These are phyloP conservation scores for Cardiocondyla obscurior DNA, from an alignment of 1,140 invertebrate species.

Conservation along the genomic window DNA sequence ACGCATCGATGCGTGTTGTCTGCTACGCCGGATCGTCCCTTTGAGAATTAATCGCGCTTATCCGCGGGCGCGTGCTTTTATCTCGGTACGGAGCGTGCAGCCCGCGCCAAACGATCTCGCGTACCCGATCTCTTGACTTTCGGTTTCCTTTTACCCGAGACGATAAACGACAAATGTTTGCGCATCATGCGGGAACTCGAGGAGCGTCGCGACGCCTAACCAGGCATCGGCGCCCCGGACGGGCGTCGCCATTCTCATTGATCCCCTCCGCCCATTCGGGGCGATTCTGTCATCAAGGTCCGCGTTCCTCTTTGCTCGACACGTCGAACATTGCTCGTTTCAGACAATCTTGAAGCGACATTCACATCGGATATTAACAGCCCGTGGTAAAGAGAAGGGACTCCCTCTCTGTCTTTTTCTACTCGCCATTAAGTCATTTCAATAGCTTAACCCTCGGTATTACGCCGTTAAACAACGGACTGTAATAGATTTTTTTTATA, in stretches of 20 bases:
- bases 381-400: not conserved
- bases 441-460: not conserved
- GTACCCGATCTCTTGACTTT: not conserved
- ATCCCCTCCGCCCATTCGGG: constrained; percentile 63
- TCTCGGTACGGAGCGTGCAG: not conserved
- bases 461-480: not conserved
- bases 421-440: not conserved
- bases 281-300: constrained; percentile 9
- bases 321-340: not conserved
- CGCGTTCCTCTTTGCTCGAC: not conserved
- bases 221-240: constrained; percentile 72
- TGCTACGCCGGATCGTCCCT: not conserved
- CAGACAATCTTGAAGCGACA: not conserved
- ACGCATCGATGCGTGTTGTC: not conserved
- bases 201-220: constrained; percentile 66
- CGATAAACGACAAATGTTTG: constrained; percentile 24
- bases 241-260: constrained; percentile 75
- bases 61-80: not conserved
- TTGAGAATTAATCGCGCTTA: not conserved
- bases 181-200: constrained; percentile 20
- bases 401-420: not conserved
- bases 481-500: not conserved
- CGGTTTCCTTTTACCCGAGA: constrained; percentile 19
- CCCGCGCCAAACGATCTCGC: not conserved
- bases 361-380: constrained; percentile 12